Evolutionary conservation across 2,113 vertebrate genomes (phyloP).

Genomic region (Dicentrarchus labrax): DNA sequence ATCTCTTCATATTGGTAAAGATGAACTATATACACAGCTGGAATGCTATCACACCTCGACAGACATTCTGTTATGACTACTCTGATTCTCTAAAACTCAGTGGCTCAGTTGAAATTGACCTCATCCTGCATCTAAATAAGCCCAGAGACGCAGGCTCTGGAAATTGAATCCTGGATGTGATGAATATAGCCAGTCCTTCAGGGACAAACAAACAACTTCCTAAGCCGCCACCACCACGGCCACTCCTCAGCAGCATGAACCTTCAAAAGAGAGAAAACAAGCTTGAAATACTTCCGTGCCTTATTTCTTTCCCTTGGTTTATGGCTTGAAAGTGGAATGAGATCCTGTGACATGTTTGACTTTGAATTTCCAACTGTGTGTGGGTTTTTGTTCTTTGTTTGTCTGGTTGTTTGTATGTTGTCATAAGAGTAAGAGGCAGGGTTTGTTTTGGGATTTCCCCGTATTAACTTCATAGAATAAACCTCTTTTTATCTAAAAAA

Average conservation of each 20-base stretch:
- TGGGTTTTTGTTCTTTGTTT: conserved; percentile 22
- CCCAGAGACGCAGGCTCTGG: conserved; percentile 5
- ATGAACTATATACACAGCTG: conserved; percentile 35
- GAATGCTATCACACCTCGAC: conserved; percentile 26
- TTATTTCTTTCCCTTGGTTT: conserved; percentile 34
- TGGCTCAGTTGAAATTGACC: conserved; percentile 36
- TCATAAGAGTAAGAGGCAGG: conserved; percentile 20
- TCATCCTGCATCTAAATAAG: conserved; percentile 39
- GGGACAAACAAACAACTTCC: conserved; percentile 82
- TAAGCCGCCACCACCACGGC: conserved; percentile 47
- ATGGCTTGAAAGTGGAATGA: conserved; percentile 41
- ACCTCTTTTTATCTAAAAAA: background rate
- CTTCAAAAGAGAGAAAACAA: conserved; percentile 66
- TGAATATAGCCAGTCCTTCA: conserved; percentile 67
- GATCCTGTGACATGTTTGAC: conserved; percentile 41
- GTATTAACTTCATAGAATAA: background rate
- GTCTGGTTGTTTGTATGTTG: conserved; percentile 36
- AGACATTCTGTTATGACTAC: conserved; percentile 31
- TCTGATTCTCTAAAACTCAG: conserved; percentile 20
- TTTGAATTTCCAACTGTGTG: conserved; percentile 30
- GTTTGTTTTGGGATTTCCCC: conserved; percentile 29
- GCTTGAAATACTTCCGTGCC: conserved; percentile 41
- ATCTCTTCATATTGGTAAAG: conserved; percentile 28
- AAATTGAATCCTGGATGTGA: conserved; percentile 47
- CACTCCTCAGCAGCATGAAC: conserved; percentile 61